Percentiles rank a stretch among this genome's conserved stretches.
Conservation (phyloP, 1,140 invertebrate species). For the Aphis craccivora region DNA sequence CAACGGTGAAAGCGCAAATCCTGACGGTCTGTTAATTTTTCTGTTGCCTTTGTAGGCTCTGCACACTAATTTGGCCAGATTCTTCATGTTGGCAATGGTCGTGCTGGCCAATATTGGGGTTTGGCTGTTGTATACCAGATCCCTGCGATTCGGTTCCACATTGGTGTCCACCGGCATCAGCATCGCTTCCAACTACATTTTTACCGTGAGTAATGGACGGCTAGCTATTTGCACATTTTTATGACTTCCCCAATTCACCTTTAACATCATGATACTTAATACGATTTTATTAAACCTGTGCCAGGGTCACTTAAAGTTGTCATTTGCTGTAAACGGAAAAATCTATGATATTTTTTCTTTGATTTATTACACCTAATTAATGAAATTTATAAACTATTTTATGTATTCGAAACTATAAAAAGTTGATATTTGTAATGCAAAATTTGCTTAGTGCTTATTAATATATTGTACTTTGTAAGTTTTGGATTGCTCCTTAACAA, state of each 20-base stretch:
- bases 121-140: slow-evolving; percentile 47
- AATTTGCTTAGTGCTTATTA: not conserved
- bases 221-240: not conserved
- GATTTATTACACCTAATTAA: not conserved
- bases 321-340: not conserved
- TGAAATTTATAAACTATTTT: not conserved
- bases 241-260: not conserved
- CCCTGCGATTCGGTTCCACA: slow-evolving; percentile 26
- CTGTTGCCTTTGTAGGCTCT: not conserved
- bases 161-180: slow-evolving; percentile 19
- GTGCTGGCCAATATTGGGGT: slow-evolving; percentile 21
- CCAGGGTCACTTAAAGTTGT: not conserved
- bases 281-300: not conserved
- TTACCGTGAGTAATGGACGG: not conserved
- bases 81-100: not conserved
- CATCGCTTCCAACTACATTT: slow-evolving; percentile 38
- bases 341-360: no score
- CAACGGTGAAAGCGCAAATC: not conserved
- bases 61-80: not conserved
- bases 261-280: not conserved
- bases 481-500: not conserved
- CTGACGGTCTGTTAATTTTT: not conserved
- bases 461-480: not conserved
- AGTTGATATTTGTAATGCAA: not conserved
- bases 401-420: no score